Evolutionary conservation across 1,140 invertebrate species (phyloP).

Genomic region (Ips typographus): DNA sequence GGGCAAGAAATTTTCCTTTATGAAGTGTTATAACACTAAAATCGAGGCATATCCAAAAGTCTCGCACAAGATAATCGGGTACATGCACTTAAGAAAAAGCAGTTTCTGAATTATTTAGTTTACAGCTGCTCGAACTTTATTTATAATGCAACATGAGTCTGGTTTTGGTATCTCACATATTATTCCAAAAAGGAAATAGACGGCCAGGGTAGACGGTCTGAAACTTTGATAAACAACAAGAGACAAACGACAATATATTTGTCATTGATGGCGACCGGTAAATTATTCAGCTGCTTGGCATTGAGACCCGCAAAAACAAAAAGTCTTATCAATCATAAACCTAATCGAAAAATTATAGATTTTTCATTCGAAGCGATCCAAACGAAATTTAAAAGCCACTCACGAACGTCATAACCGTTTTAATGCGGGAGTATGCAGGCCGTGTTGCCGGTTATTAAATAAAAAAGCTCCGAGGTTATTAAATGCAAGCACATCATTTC

Average conservation of each 20-base stretch:
- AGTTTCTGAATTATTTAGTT: constrained; percentile 16
- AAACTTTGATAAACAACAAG: no score
- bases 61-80: not conserved
- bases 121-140: constrained; percentile 11
- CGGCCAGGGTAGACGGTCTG: no score
- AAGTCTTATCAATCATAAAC: no score
- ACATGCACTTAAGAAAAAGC: constrained; percentile 9
- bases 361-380: no score
- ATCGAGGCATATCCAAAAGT: not conserved
- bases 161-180: not conserved
- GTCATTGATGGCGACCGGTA: no score
- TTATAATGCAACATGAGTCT: constrained; percentile 15
- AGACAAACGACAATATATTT: no score
- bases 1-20: not conserved
- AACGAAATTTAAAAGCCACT: constrained; percentile 8
- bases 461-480: constrained; percentile 39
- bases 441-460: constrained; percentile 39
- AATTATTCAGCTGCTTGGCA: no score
- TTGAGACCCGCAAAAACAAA: no score
- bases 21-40: not conserved
- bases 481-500: constrained; percentile 44
- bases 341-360: no score
- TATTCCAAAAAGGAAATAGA: no score
- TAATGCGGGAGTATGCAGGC: constrained; percentile 11
- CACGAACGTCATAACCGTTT: constrained; percentile 21